Evolutionary conservation across 2,888 invertebrate species (phyloP), one percentile per base, ranked within the genome.

Genomic region (Adela reaumurella): DNA sequence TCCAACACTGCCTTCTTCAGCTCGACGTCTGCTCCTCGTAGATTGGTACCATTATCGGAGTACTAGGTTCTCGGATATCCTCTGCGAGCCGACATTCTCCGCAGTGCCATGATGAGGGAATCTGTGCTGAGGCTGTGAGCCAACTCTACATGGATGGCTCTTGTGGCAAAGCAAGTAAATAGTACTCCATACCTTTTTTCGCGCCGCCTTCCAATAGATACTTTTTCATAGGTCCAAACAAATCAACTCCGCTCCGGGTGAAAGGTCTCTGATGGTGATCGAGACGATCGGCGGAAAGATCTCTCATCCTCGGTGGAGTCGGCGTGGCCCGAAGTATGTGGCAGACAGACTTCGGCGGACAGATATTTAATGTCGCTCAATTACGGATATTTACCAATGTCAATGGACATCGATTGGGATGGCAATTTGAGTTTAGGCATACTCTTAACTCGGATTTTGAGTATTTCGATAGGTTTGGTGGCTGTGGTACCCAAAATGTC

Each of bases 31-130:
- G 51, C 46, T 18, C 52, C 45, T 16, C 44, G 29, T 20, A 51
- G 19, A 41, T 53, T 53, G n/a, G 35, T 35, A 14, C 35, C 35
- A 14, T 56, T 53, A 18, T 56, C 56, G 2, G 53, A 54, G 43
- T 46, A 53, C 2, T 55, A 2, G 2, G 35, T 29, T 8, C 16
- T 29, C 2, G 57, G 56, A 24, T 24, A 24, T 2, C 57, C 57
- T 8, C 57, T 49, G 16, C 58, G 47, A 0, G 56, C 51, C 0
- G 55, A 53, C 56, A 57, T 57, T 2, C 59, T 18, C 1, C 56
- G 48, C 6, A 59, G 46, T 0, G 57, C 57, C 56, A 57, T 56
- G 1, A 59, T 53, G 2, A 54, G 14, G 0, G 56, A 48, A 24
- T 58, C 57, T 0, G 57, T 47, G 1, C 52, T 56, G 1, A 56